These are phyloP conservation scores for Phalangium opilio DNA, from an alignment of 2,888 invertebrate species.

Conservation along the genomic window DNA sequence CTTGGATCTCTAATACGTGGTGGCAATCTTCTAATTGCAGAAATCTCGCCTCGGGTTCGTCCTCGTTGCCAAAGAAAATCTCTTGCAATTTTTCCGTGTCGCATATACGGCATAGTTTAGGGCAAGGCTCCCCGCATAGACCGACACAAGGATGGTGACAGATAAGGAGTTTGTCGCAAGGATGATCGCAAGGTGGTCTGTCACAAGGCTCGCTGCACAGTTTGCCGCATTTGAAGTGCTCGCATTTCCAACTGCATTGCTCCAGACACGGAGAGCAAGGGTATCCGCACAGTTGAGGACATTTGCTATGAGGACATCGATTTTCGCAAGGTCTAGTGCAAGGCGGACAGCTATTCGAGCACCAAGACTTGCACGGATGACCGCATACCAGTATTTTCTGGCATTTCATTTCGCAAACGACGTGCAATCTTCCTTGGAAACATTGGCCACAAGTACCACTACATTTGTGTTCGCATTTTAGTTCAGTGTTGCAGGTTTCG, in stretches of 20 bases:
- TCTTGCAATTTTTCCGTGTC: slow-evolving; percentile 21
- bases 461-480: slow-evolving; percentile 27
- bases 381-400: slow-evolving; percentile 28
- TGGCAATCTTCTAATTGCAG: slow-evolving; percentile 26
- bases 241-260: slow-evolving; percentile 28
- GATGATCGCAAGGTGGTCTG: slow-evolving; percentile 26
- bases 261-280: slow-evolving; percentile 27
- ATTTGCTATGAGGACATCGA: slow-evolving; percentile 26
- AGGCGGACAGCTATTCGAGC: slow-evolving; percentile 30
- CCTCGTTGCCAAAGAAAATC: background rate
- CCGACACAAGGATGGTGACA: slow-evolving; percentile 52
- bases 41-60: slow-evolving; percentile 19
- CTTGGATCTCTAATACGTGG: slow-evolving; percentile 29
- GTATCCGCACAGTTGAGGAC: slow-evolving; percentile 24
- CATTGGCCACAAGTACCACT: slow-evolving; percentile 30
- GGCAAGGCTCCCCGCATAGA: slow-evolving; percentile 55
- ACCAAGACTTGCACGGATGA: slow-evolving; percentile 30
- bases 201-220: slow-evolving; percentile 31
- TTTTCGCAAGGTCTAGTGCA: slow-evolving; percentile 28
- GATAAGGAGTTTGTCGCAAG: slow-evolving; percentile 28
- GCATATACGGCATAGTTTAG: slow-evolving; percentile 43
- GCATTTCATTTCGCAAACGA: slow-evolving; percentile 27
- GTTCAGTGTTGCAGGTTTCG: slow-evolving; percentile 19
- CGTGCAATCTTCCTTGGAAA: slow-evolving; percentile 29
- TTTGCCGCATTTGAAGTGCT: slow-evolving; percentile 26